A percentile compares a stretch with the other conserved stretches of the same genome.
phyloP scores from a whole-genome alignment of 2,888 invertebrate species.

The Morinoia aosen region DNA sequence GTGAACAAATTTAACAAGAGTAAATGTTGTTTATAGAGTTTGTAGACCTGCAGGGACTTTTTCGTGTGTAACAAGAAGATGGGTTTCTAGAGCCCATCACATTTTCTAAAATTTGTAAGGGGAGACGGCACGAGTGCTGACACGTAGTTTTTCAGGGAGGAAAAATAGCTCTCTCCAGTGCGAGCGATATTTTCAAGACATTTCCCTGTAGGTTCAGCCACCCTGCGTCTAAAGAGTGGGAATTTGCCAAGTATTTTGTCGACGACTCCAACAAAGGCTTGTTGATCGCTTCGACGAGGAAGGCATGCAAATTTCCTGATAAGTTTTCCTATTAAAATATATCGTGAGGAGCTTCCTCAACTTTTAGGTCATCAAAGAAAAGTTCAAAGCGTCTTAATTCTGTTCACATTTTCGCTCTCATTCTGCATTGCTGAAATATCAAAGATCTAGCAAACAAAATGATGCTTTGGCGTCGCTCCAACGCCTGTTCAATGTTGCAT shows the following conservation, averaged over 20 bases:
- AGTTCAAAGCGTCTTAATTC: slow-evolving; percentile 4
- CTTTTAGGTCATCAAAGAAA: slow-evolving; percentile 7
- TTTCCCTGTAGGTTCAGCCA: not conserved
- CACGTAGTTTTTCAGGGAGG: not conserved
- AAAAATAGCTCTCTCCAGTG: not conserved
- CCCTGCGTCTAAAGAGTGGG: not conserved
- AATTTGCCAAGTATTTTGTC: slow-evolving; percentile 29
- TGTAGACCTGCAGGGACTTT: too few relatives aligned
- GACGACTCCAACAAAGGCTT: slow-evolving; percentile 29
- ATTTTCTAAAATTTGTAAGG: not conserved
- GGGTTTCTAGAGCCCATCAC: too few relatives aligned
- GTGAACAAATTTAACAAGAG: too few relatives aligned
- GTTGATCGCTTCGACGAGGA: not conserved
- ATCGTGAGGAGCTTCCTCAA: slow-evolving; percentile 13
- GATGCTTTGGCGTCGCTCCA: not conserved
- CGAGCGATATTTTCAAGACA: not conserved
- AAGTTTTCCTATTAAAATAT: slow-evolving; percentile 26
- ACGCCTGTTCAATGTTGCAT: not conserved
- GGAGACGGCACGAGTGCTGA: not conserved
- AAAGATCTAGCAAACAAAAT: not conserved
- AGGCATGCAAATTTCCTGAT: slow-evolving; percentile 12
- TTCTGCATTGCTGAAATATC: not conserved
- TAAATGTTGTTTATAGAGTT: too few relatives aligned
- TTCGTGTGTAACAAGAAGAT: too few relatives aligned
- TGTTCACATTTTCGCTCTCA: not conserved